Evolutionary conservation across 2,888 invertebrate species (phyloP), one percentile per base, ranked within the genome.

Genomic region (Cataglyphis rosenhaueri): DNA sequence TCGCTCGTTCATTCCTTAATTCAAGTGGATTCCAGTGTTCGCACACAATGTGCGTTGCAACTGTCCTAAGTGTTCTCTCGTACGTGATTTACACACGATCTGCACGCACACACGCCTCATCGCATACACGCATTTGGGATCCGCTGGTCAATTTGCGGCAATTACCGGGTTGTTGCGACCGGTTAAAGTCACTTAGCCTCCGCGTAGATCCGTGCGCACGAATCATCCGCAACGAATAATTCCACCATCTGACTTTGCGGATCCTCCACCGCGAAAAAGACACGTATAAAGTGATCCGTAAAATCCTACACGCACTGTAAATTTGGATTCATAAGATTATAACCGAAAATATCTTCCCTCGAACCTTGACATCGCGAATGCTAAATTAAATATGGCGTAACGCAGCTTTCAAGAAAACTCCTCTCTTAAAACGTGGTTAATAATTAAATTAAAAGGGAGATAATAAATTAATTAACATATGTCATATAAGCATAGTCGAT

Each of bases 101-200:
- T 52, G 73, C n/a, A 35, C 29, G 62, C 8, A 21, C 18, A 12
- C 44, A 44, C 21, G 44, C 44, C 12, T 25, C 29, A 57, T 35
- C 38, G 29, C 76, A 65, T 57, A 15, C 48, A 64, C 73, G 68
- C 82, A 84, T 89, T 89, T 88, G 83, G 87, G 91, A 85, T 79
- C 87, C 86, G 87, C 88, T 85, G 87, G 91, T 91, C 91, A 92
- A 92, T 92, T 92, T 89, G 87, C 85, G 71, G 74, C 90, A 91
- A 92, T 92, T 92, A 92, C 91, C 87, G 76, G 87, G 89, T 89
- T 84, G 91, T 88, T 89, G 87, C 75, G 87, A 89, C 87, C 84
- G 90, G 88, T 92, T 92, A 90, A 87, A 91, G 89, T 89, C 90
- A 87, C 88, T 92, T 91, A 90, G 85, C 65, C 86, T 78, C 35